Conservation (phyloP, 2,113 vertebrate genomes). For the Turnix velox region DNA sequence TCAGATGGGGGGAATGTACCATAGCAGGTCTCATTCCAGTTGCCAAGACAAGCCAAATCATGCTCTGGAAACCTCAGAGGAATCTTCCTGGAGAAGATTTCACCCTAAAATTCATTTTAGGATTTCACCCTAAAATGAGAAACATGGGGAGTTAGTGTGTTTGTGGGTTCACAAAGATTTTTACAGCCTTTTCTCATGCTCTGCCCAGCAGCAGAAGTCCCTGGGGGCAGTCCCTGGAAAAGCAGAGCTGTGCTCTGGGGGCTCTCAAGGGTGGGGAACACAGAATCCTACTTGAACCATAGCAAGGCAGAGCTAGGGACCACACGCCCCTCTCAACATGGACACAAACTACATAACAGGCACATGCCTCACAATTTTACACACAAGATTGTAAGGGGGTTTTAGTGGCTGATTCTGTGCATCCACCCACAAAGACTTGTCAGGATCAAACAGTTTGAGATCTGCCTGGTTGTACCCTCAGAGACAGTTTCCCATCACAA, state of each 20-base stretch:
- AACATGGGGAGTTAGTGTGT: neutral
- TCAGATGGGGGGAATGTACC: neutral
- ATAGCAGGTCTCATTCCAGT: neutral
- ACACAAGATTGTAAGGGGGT: fast-evolving
- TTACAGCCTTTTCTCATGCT: neutral
- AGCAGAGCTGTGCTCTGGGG: neutral
- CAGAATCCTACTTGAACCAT: fast-evolving
- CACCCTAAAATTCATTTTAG: neutral
- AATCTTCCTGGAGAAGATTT: neutral
- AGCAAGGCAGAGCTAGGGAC: neutral
- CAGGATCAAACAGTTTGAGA: neutral
- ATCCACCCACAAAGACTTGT: neutral
- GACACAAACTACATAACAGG: neutral
- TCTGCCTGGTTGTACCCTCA: neutral
- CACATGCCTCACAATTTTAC: fast-evolving
- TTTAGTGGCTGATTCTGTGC: neutral
- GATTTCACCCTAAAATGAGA: neutral
- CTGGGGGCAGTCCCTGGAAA: neutral
- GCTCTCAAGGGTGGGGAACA: fast-evolving
- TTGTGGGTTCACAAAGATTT: neutral
- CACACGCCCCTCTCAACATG: fast-evolving
- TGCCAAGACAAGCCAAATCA: fast-evolving
- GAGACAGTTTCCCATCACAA: neutral
- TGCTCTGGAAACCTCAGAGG: neutral
- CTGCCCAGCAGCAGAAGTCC: neutral